Conservation (phyloP, 2,888 invertebrate species). For the Trichacis sp. region DNA sequence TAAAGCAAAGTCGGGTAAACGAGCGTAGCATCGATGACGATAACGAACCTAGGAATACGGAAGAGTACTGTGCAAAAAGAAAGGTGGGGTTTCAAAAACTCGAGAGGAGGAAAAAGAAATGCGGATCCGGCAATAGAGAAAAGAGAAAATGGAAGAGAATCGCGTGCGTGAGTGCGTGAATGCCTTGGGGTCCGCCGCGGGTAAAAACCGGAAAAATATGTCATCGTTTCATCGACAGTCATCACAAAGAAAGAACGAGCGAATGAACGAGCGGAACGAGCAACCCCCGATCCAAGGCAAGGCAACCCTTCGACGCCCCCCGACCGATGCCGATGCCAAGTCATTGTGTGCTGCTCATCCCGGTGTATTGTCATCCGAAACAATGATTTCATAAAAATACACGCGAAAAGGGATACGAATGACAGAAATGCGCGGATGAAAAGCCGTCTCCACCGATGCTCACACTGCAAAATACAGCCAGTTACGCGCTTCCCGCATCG, state of each 20-base stretch:
- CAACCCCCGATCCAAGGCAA: conserved; percentile 21
- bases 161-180: conserved; percentile 45
- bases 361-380: conserved; percentile 67
- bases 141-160: conserved; percentile 22
- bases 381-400: conserved; percentile 69
- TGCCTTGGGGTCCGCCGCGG: conserved; percentile 57
- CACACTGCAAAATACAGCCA: too few relatives aligned
- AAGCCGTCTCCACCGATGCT: too few relatives aligned
- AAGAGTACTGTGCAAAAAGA: conserved; percentile 1
- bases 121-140: conserved; percentile 34
- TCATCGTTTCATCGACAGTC: conserved; percentile 70
- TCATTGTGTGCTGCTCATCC: conserved; percentile 67
- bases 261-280: conserved; percentile 52
- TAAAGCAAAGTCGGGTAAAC: conserved; percentile 26
- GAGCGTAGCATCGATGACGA: conserved; percentile 34
- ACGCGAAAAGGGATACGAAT: conserved; percentile 44
- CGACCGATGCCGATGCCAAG: conserved; percentile 55
- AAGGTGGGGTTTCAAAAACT: neutral
- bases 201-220: conserved; percentile 69
- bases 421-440: conserved; percentile 37
- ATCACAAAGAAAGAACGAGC: conserved; percentile 67
- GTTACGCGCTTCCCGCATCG: too few relatives aligned
- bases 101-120: conserved; percentile 16
- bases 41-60: conserved; percentile 22
- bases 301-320: conserved; percentile 34